These are phyloP conservation scores for Hanleya hanleyi DNA, from an alignment of 2,888 invertebrate species.

Conservation along the genomic window DNA sequence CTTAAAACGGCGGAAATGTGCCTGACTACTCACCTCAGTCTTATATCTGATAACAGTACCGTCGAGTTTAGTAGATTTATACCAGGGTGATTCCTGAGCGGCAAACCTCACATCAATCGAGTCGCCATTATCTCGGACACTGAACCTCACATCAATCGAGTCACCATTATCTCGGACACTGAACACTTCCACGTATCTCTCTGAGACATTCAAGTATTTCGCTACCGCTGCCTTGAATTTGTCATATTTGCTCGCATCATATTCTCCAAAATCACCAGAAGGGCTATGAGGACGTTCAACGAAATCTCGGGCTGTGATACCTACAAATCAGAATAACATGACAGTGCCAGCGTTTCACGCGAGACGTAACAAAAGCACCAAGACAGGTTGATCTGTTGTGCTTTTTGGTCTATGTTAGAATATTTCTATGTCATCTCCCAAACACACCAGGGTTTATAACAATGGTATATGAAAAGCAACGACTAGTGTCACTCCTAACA, in stretches of 20 bases:
- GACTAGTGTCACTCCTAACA: too few species aligned
- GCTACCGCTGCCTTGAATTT: constrained; percentile 92
- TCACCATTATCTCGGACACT: too few species aligned
- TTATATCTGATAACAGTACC: constrained; percentile 82
- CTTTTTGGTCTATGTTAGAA: too few species aligned
- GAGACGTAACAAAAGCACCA: too few species aligned
- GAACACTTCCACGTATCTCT: constrained; percentile 94
- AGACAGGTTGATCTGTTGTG: too few species aligned
- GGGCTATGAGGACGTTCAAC: constrained; percentile 75
- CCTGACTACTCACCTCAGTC: constrained; percentile 48
- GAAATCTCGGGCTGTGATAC: constrained; percentile 96
- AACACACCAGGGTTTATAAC: too few species aligned
- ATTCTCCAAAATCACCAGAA: constrained; percentile 35
- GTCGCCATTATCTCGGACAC: constrained; percentile 86
- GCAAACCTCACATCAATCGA: constrained; percentile 92
- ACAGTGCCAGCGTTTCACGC: too few species aligned
- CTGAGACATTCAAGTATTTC: constrained; percentile 86
- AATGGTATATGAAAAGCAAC: too few species aligned
- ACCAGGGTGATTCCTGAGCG: constrained; percentile 96
- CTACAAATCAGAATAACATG: too few species aligned
- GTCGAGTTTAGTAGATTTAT: constrained; percentile 94
- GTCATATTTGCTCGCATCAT: constrained; percentile 89
- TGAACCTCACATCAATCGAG: too few species aligned
- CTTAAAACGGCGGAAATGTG: too few species aligned
- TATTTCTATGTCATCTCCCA: too few species aligned